Base-by-base conservation (phyloP, 2,888 invertebrate genomes). In the Cataglyphis cursor region DNA sequence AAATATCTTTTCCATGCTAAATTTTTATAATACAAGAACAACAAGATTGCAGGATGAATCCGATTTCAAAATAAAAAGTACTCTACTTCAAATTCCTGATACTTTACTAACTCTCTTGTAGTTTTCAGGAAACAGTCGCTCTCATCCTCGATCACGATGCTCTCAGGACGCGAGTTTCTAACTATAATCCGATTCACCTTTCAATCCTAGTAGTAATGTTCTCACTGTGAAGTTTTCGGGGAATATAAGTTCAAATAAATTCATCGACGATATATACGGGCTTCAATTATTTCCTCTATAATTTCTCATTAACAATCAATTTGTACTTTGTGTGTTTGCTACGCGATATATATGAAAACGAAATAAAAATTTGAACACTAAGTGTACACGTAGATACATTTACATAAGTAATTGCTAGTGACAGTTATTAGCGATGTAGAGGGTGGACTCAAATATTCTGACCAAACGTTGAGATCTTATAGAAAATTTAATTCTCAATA, bases 121-220 rank as follows among this genome's bases (percentile, higher is more conserved):
- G 21, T 74, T 62, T 62, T 31, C 62, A 62, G 21, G 1, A 62
- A 74, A 62, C 31, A 62, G 44, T 35, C 62, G 31, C n/a, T 61
- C 41, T 15, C 41, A 28, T 31, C 1, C 6, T 38, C 41, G 62
- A 61, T 73, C 61, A 41, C 44, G 28, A 59, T 44, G n/a, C 12
- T 61, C 64, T 44, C 21, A 18, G 31, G 9, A 31, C 12, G 44
- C 21, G n/a, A 61, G 5, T 62, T 74, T 74, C 28, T 31, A 57
- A 72, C 38, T 72, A 21, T 74, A 74, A 74, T 64, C 31, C 31
- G 62, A 74, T 62, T 64, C 18, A 57, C 48, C 21, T 75, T 74
- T 51, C 64, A 75, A 62, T 21, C 10, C 18, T 31, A 21, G 9
- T 4, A 31, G 21, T 15, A 18, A 5, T 21, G 48, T 24, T 21